These are phyloP conservation scores for Ophiodon elongatus DNA, from an alignment of 2,113 vertebrate species.

Conservation along the genomic window DNA sequence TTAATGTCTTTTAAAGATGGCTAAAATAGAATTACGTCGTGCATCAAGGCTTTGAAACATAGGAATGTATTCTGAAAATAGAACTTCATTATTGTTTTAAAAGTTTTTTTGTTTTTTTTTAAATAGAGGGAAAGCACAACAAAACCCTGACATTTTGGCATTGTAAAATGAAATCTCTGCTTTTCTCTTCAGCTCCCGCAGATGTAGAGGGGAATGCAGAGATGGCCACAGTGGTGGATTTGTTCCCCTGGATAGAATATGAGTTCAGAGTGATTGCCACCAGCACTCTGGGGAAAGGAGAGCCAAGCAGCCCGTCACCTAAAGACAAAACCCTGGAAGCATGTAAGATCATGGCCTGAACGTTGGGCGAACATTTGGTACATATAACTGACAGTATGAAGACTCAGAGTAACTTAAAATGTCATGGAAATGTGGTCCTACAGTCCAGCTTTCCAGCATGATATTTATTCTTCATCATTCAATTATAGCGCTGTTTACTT, in stretches of 20 bases:
- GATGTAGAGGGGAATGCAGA: slow-evolving; percentile 95
- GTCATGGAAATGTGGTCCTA: slow-evolving; percentile 35
- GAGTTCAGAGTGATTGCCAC: slow-evolving; percentile 95
- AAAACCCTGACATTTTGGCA: background rate
- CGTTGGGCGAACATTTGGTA: background rate
- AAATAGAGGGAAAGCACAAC: background rate
- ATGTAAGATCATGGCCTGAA: slow-evolving; percentile 80
- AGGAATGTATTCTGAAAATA: slow-evolving; percentile 40
- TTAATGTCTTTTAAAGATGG: slow-evolving; percentile 38
- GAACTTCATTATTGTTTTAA: slow-evolving; percentile 30
- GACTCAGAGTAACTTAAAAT: slow-evolving; percentile 29
- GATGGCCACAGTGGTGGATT: slow-evolving; percentile 88
- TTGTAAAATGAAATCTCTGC: slow-evolving; percentile 9
- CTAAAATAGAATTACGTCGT: slow-evolving; percentile 28
- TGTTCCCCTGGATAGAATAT: slow-evolving; percentile 97
- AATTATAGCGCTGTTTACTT: slow-evolving; percentile 65
- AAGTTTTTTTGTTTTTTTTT: slow-evolving; percentile 35
- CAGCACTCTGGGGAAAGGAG: slow-evolving; percentile 93
- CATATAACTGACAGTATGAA: background rate
- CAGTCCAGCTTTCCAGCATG: slow-evolving; percentile 60
- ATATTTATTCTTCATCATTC: slow-evolving; percentile 54
- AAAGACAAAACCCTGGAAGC: slow-evolving; percentile 90
- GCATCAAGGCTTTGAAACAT: slow-evolving; percentile 20
- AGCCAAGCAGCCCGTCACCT: slow-evolving; percentile 90
- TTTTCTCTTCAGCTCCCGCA: slow-evolving; percentile 84